Conservation (phyloP, 1,140 invertebrate genomes). For the Dreissena rostriformis region DNA sequence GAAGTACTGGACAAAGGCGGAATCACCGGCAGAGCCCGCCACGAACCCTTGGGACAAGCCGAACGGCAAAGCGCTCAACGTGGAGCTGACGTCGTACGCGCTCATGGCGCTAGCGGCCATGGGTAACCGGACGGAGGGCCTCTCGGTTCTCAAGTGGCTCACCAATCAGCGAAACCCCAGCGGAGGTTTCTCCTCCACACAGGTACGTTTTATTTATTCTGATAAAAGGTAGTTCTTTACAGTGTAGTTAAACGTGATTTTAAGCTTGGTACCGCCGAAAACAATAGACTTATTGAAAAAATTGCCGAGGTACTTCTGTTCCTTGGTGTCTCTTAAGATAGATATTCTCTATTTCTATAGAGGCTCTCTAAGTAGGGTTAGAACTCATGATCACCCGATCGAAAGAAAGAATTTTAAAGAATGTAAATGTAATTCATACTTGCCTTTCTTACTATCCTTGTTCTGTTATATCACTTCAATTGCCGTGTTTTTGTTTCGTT, state of each 20-base stretch:
- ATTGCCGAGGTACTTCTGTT: no score
- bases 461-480: background rate
- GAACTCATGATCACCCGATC: no score
- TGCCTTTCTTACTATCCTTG: no score
- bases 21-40: background rate
- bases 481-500: background rate
- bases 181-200: conserved; percentile 90
- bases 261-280: no score
- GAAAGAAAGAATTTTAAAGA: no score
- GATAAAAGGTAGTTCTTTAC: no score
- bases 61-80: conserved; percentile 83
- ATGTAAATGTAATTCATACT: no score
- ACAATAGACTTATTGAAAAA: no score
- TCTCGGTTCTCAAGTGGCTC: conserved; percentile 92
- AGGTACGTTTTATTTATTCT: conserved; percentile 42
- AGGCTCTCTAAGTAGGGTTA: no score
- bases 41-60: conserved; percentile 16
- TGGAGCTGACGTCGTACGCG: conserved; percentile 92
- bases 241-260: no score
- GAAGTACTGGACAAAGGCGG: conserved; percentile 53
- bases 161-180: conserved; percentile 89
- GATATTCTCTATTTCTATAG: no score
- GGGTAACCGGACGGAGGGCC: conserved; percentile 76
- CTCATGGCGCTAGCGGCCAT: conserved; percentile 84
- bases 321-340: no score